Conservation (phyloP, 1,140 invertebrate species). For the Scaptomyza hsui region DNA sequence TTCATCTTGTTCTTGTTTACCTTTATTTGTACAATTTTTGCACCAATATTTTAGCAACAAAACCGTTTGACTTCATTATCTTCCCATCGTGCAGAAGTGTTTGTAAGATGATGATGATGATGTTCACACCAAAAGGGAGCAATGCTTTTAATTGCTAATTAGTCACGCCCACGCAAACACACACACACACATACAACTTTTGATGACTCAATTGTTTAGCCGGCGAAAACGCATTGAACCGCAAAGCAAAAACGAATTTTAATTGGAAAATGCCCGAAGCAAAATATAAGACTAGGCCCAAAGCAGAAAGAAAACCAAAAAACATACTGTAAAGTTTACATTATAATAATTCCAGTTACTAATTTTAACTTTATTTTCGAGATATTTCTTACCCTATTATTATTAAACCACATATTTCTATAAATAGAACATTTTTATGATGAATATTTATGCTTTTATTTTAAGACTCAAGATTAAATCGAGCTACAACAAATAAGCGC, state of each 20-base stretch:
- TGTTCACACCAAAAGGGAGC: constrained; percentile 56
- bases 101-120: constrained; percentile 1
- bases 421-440: no score
- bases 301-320: neutral
- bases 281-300: constrained; percentile 6
- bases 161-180: constrained; percentile 62
- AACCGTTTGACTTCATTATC: constrained; percentile 7
- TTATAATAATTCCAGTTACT: no score
- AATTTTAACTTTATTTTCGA: no score
- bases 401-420: no score
- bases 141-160: constrained; percentile 68
- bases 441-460: no score
- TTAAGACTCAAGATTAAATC: neutral
- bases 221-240: constrained; percentile 45
- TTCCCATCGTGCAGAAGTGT: no score
- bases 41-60: constrained; percentile 57
- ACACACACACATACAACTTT: neutral
- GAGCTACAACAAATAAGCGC: neutral
- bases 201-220: constrained; percentile 56
- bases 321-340: neutral
- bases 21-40: constrained; percentile 44
- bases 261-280: constrained; percentile 59
- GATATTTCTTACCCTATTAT: no score
- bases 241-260: constrained; percentile 42
- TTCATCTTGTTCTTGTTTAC: constrained; percentile 29